Conservation (phyloP, 2,797 vertebrate genomes). For the Gymnoscopelus microlampas region DNA sequence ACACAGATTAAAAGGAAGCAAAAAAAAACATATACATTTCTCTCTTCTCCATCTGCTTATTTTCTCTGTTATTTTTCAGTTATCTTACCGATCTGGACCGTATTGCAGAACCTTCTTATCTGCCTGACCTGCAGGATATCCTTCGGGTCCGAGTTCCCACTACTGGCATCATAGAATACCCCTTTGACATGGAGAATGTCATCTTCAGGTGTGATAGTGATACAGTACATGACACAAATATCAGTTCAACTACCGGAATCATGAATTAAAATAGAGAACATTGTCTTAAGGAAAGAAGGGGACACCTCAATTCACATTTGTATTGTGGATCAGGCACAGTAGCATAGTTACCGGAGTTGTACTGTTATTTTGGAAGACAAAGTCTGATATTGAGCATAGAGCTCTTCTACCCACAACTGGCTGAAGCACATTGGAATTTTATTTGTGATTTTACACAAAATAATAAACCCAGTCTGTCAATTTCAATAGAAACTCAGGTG, state of each 20-base stretch:
- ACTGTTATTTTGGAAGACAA: neutral
- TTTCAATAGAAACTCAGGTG: no score
- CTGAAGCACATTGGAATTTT: no score
- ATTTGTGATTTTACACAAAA: no score
- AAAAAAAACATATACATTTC: no score
- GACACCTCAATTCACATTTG: neutral
- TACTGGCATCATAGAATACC: conserved; percentile 90
- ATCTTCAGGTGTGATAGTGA: conserved; percentile 84
- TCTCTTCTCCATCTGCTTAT: neutral
- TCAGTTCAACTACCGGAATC: no score
- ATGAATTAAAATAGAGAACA: no score
- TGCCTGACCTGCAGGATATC: conserved; percentile 88
- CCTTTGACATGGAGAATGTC: conserved; percentile 91
- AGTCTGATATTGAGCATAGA: neutral
- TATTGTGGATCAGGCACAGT: neutral
- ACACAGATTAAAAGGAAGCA: no score
- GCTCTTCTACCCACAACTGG: no score
- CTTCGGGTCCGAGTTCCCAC: conserved; percentile 87
- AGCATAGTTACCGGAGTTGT: neutral
- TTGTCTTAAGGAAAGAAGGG: no score
- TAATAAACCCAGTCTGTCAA: no score
- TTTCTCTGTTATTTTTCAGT: conserved; percentile 59
- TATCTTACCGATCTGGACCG: conserved; percentile 87
- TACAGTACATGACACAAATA: neutral
- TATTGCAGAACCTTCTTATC: conserved; percentile 78